phyloP scores from a whole-genome alignment of 2,113 vertebrate species.

The Prunella himalayana region DNA sequence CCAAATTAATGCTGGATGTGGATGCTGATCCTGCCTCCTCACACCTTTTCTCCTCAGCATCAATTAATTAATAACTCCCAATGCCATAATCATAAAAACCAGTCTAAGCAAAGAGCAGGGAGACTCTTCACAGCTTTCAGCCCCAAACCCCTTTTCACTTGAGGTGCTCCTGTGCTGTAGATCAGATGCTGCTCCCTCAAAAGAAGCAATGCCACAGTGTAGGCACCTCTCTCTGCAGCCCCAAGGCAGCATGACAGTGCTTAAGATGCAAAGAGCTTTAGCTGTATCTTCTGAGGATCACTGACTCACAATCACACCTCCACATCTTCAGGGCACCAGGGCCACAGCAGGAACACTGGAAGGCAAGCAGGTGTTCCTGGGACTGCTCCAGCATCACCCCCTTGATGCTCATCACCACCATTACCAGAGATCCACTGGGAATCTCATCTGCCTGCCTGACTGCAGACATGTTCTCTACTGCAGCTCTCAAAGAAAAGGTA shows the following conservation, averaged over 20 bases:
- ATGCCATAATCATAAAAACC: neutral
- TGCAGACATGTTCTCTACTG: neutral
- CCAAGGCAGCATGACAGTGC: neutral
- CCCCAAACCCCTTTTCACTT: neutral
- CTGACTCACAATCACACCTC: neutral
- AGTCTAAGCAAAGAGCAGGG: neutral
- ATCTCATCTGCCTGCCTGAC: neutral
- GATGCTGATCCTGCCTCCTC: neutral
- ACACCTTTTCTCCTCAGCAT: neutral
- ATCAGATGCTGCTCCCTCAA: neutral
- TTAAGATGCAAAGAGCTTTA: neutral
- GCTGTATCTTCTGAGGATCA: neutral
- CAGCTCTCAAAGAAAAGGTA: neutral
- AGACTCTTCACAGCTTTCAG: neutral
- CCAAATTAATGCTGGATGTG: fast-evolving
- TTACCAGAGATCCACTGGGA: neutral
- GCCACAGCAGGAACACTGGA: neutral
- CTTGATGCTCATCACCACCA: neutral
- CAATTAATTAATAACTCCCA: neutral
- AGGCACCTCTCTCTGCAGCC: neutral
- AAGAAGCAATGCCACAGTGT: neutral
- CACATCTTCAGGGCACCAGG: neutral
- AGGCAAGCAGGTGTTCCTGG: neutral
- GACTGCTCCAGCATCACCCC: neutral
- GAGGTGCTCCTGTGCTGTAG: neutral